A percentile compares a stretch with the other conserved stretches of the same genome.
Evolutionary conservation across 2,888 invertebrate genomes (phyloP).

Genomic region (Erebia aethiops): DNA sequence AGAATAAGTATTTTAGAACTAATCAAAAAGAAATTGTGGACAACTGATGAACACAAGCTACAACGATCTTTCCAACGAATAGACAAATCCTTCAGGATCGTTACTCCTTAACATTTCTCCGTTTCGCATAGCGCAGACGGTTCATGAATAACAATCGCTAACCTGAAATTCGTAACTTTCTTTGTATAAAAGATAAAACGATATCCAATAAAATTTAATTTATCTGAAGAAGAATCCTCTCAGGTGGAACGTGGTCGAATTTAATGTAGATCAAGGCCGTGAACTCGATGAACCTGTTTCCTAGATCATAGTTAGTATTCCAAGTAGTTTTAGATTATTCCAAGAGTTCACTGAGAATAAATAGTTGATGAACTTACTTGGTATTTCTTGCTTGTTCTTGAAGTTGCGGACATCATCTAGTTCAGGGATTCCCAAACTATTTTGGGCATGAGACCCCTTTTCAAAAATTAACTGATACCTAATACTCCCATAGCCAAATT

Average conservation of each 20-base stretch:
- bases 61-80: neutral
- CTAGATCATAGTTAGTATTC: no score
- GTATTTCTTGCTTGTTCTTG: no score
- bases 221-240: conserved; percentile 13
- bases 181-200: conserved; percentile 4
- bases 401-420: no score
- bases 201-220: conserved; percentile 15
- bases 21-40: no score
- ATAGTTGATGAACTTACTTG: no score
- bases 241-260: conserved; percentile 11
- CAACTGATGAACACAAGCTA: no score
- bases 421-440: no score
- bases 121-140: conserved; percentile 12
- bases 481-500: no score
- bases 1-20: neutral
- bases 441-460: no score
- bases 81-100: neutral
- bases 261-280: conserved; percentile 7
- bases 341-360: no score
- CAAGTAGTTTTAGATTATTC: neutral
- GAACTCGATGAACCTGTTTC: neutral
- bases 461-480: no score
- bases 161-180: conserved; percentile 12
- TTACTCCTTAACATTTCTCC: conserved; percentile 15
- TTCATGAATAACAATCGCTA: conserved; percentile 27